Conservation (phyloP, 2,113 vertebrate species). For the Mormyrus iriodes region DNA sequence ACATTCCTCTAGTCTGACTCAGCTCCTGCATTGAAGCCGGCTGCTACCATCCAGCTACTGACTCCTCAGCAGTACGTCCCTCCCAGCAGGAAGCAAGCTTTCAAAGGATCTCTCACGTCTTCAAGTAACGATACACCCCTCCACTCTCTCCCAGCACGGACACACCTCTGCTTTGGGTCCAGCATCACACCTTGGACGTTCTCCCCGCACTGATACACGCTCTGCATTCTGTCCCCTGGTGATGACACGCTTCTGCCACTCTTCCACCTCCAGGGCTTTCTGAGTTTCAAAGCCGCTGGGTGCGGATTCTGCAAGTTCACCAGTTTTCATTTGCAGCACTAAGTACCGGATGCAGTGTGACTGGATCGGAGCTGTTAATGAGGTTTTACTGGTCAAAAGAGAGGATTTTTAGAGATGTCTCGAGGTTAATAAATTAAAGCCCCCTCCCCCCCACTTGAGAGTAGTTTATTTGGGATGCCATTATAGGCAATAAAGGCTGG, state of each 20-base stretch:
- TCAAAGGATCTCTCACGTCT: background rate
- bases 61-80: constrained; percentile 6
- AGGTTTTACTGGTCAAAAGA: background rate
- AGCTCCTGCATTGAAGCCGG: constrained; percentile 48
- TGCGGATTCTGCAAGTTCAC: background rate
- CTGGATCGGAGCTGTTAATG: background rate
- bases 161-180: background rate
- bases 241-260: background rate
- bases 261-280: background rate
- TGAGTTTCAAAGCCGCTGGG: background rate
- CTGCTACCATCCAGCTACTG: background rate
- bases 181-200: background rate
- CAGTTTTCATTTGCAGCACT: background rate
- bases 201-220: background rate
- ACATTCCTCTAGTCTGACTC: constrained; percentile 63
- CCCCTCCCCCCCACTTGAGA: background rate
- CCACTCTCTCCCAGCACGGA: background rate
- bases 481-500: background rate
- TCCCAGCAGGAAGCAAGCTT: constrained; percentile 29
- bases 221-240: too few species aligned
- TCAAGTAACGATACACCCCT: background rate
- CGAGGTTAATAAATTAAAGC: background rate
- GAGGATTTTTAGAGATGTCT: background rate
- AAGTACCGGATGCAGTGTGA: background rate
- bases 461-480: background rate